Evolutionary conservation across 2,797 vertebrate species (phyloP).

Genomic region (Lithobates pipiens): DNA sequence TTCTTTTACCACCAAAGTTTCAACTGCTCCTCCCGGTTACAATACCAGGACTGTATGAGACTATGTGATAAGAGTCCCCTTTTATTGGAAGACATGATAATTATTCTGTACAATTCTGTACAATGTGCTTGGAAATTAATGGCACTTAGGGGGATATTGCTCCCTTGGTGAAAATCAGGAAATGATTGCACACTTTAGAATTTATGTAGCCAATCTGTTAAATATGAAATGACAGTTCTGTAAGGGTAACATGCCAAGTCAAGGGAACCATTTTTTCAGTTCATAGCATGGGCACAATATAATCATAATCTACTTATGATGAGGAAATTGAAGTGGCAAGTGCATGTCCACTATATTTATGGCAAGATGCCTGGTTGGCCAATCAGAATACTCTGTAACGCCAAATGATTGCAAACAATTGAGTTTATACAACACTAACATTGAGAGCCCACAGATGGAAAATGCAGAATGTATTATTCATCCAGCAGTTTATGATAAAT

Average conservation of each 20-base stretch:
- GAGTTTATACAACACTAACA: slow-evolving; percentile 21
- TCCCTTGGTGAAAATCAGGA: slow-evolving; percentile 11
- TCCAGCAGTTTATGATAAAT: slow-evolving; percentile 47
- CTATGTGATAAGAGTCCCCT: neutral
- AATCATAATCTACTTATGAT: slow-evolving; percentile 20
- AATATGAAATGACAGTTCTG: slow-evolving; percentile 21
- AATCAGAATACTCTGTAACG: slow-evolving; percentile 11
- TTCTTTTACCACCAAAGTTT: neutral
- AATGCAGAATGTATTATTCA: slow-evolving; percentile 36
- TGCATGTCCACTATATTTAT: slow-evolving; percentile 32
- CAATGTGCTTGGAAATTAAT: slow-evolving; percentile 9
- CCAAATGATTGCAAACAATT: slow-evolving; percentile 36
- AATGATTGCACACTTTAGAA: neutral
- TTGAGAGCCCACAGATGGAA: slow-evolving; percentile 32
- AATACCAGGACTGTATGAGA: neutral
- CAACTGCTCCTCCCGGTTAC: neutral
- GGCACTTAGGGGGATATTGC: neutral
- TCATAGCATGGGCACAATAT: slow-evolving; percentile 17
- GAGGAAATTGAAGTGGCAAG: slow-evolving; percentile 26
- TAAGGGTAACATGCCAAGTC: neutral
- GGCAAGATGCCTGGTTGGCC: slow-evolving; percentile 34
- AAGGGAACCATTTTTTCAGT: neutral
- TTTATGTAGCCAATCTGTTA: slow-evolving; percentile 21
- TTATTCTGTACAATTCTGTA: slow-evolving; percentile 2
- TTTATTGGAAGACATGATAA: neutral